Evolutionary conservation across 2,113 vertebrate genomes (phyloP).

Genomic region (Alosa alosa): DNA sequence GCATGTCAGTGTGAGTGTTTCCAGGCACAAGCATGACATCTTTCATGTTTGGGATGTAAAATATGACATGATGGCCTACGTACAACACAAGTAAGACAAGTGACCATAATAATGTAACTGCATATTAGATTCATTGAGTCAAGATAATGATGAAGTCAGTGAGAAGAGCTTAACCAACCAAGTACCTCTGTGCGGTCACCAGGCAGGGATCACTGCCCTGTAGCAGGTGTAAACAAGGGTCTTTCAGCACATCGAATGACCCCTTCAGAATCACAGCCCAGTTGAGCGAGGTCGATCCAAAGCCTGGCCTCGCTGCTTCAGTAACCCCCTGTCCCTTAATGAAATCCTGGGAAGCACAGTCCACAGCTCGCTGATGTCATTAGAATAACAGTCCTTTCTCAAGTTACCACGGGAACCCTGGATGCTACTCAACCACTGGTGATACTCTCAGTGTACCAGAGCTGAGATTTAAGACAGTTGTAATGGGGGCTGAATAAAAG

Average conservation of each 20-base stretch:
- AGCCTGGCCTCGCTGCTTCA: constrained; percentile 42
- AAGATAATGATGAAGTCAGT: neutral
- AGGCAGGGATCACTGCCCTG: constrained; percentile 29
- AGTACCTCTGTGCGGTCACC: neutral
- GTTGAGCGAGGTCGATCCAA: neutral
- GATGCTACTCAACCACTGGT: neutral
- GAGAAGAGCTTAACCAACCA: neutral
- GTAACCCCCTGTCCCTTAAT: constrained; percentile 44
- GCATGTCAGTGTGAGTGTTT: neutral
- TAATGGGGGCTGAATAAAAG: neutral
- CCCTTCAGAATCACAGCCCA: neutral
- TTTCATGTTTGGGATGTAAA: neutral
- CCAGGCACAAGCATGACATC: neutral
- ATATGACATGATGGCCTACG: neutral
- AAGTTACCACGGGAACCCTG: constrained; percentile 30
- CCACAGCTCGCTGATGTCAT: constrained; percentile 44
- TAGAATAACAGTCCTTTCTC: constrained; percentile 44
- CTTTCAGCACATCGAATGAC: neutral
- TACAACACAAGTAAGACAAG: neutral
- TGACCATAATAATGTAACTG: neutral
- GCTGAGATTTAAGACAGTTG: constrained; percentile 4
- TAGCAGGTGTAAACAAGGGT: constrained; percentile 38
- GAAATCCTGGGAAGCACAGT: constrained; percentile 34
- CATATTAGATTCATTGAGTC: neutral
- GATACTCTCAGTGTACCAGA: neutral